Base-by-base conservation (phyloP, 1,140 invertebrate genomes). In the Zaprionus ornatus region DNA sequence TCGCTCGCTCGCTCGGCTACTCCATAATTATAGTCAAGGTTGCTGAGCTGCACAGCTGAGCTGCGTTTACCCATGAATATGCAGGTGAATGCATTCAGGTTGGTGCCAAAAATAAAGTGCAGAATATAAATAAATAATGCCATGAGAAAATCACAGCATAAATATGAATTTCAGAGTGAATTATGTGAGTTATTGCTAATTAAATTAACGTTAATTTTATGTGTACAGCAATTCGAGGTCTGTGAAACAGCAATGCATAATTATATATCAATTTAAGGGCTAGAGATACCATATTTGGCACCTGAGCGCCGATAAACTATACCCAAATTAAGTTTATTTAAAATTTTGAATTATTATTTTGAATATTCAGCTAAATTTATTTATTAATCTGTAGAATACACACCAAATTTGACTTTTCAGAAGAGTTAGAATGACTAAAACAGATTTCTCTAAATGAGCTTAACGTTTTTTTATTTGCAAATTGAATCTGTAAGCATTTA, bases 21-120 rank as follows among this genome's bases (percentile, higher is more conserved):
- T 59, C 57, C 35, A 55, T 66, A 73, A 75, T 71, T 67, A 62
- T 25, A 37, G 42, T 57, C 74, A 73, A 67, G 74, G 74, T 67
- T 73, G 50, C 50, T n/a, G n/a, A n/a, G 25, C n/a, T n/a, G 37
- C 27, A 57, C 45, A 48, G 40, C 9, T 23, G 37, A 32, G 17
- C 40, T 48, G 25, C 25, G 29, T 64, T 42, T 45, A 57, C n/a
- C 29, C 21, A 60, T 65, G 66, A 52, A 50, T 59, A 25, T 60
- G 32, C 52, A 52, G 19, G 21, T 27, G 40, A 17, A 37, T 68
- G 56, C 35, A 62, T 73, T 66, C 40, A 60, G 63, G 27, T 21
- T 69, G 65, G 57, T 62, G 45, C 65, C 29, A 61, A 62, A 74
- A 74, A 55, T 15, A 27, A 48, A 63, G 37, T 23, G 13, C 35